phyloP scores from a whole-genome alignment of 2,113 vertebrate species.

The Halcyon senegalensis region DNA sequence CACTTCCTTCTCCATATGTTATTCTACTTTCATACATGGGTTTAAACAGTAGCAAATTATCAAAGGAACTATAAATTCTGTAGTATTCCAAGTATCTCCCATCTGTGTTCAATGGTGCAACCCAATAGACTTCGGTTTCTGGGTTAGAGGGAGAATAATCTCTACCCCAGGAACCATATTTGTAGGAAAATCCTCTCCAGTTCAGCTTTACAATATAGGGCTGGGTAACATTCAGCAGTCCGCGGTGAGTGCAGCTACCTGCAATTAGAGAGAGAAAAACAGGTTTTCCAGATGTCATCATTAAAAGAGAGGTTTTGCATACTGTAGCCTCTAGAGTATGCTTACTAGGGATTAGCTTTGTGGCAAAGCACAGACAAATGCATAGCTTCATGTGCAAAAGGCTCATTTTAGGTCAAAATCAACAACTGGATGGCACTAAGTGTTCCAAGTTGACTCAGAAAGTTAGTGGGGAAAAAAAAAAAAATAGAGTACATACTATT shows the following conservation, averaged over 20 bases:
- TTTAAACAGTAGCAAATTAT: constrained; percentile 80
- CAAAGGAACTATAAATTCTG: constrained; percentile 75
- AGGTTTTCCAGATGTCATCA: neutral
- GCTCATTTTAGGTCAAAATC: neutral
- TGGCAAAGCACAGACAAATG: neutral
- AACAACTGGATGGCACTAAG: neutral
- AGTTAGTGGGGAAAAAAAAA: neutral
- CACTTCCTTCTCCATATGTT: constrained; percentile 77
- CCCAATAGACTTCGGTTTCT: constrained; percentile 78
- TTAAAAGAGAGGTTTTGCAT: neutral
- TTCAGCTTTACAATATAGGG: constrained; percentile 82
- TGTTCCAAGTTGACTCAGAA: neutral
- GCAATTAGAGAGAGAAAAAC: constrained; percentile 1
- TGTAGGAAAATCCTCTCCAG: constrained; percentile 78
- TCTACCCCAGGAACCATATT: constrained; percentile 86
- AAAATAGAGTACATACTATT: neutral
- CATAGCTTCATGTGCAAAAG: neutral
- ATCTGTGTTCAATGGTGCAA: constrained; percentile 76
- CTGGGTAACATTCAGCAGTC: constrained; percentile 79
- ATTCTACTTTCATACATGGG: constrained; percentile 26
- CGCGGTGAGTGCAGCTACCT: constrained; percentile 76
- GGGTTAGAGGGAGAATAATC: constrained; percentile 71
- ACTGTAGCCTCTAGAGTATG: neutral
- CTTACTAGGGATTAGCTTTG: neutral
- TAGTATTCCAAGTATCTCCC: constrained; percentile 69